phyloP scores from a whole-genome alignment of 1,140 invertebrate species.

The Drosophila orosa region DNA sequence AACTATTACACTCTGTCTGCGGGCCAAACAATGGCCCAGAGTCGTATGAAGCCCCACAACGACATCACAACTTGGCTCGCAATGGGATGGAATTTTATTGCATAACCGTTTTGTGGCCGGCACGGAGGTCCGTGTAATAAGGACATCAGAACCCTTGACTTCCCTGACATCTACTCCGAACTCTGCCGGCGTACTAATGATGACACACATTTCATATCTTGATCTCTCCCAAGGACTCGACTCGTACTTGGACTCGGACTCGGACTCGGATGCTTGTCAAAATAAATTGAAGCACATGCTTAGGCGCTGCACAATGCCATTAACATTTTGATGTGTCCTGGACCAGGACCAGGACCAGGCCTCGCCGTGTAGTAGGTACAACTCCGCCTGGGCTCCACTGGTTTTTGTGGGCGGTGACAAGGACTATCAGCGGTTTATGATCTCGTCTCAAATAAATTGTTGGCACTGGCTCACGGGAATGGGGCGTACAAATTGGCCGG shows the following conservation, averaged over 20 bases:
- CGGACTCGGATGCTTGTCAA: conserved; percentile 58
- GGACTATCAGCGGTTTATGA: conserved; percentile 71
- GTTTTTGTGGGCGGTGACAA: conserved; percentile 31
- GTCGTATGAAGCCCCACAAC: conserved; percentile 27
- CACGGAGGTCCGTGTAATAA: conserved; percentile 55
- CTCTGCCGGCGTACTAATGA: conserved; percentile 67
- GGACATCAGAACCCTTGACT: conserved; percentile 63
- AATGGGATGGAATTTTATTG: conserved; percentile 68
- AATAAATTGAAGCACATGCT: conserved; percentile 81
- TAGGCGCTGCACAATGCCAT: conserved; percentile 67
- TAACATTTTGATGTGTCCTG: conserved; percentile 60
- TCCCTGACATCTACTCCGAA: conserved; percentile 21
- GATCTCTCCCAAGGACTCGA: conserved; percentile 54
- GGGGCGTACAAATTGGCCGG: conserved; percentile 62
- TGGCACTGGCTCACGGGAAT: conserved; percentile 24
- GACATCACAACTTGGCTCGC: conserved; percentile 2
- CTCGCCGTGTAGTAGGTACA: conserved; percentile 8
- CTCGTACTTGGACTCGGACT: conserved; percentile 7
- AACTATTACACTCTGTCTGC: conserved; percentile 48
- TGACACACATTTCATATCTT: conserved; percentile 81
- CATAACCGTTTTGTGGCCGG: conserved; percentile 64
- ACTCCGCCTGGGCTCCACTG: conserved; percentile 10
- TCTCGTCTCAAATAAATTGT: conserved; percentile 47
- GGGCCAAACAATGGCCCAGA: conserved; percentile 22
- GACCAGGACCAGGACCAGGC: conserved; percentile 2